Conservation (phyloP, 1,140 invertebrate genomes). For the Trichomalopsis sarcophagae region DNA sequence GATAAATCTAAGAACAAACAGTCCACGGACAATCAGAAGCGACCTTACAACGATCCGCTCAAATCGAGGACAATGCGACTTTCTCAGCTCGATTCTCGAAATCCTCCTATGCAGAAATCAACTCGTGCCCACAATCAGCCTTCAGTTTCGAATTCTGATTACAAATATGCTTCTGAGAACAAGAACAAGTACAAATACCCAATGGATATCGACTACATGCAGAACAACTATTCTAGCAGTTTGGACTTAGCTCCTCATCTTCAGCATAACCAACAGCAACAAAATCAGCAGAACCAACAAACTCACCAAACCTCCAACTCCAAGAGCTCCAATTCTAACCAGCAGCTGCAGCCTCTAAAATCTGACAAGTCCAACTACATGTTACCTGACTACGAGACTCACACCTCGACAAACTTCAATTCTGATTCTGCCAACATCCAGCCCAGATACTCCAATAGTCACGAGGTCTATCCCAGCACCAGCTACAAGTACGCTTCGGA, state of each 20-base stretch:
- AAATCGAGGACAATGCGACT: constrained; percentile 46
- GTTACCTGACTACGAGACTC: constrained; percentile 65
- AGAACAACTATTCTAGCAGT: constrained; percentile 62
- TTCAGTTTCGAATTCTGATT: constrained; percentile 51
- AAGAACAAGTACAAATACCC: constrained; percentile 69
- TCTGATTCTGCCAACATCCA: constrained; percentile 55
- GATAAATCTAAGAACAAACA: constrained; percentile 68
- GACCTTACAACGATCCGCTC: constrained; percentile 45
- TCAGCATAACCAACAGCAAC: constrained; percentile 61
- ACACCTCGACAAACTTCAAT: constrained; percentile 63
- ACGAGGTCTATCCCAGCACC: constrained; percentile 65
- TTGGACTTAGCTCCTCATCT: constrained; percentile 57
- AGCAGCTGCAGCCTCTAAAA: constrained; percentile 58
- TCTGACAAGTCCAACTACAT: constrained; percentile 66
- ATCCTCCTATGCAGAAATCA: constrained; percentile 41
- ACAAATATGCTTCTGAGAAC: constrained; percentile 63
- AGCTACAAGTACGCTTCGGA: constrained; percentile 65
- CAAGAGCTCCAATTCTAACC: constrained; percentile 43
- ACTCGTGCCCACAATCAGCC: constrained; percentile 40
- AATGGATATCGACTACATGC: constrained; percentile 68
- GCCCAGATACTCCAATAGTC: constrained; percentile 58
- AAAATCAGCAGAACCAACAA: constrained; percentile 55
- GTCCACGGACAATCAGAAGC: constrained; percentile 56
- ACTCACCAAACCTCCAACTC: constrained; percentile 39
- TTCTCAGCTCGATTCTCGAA: constrained; percentile 1